phyloP scores from a whole-genome alignment of 2,797 vertebrate species.

The Girardinus metallicus region DNA sequence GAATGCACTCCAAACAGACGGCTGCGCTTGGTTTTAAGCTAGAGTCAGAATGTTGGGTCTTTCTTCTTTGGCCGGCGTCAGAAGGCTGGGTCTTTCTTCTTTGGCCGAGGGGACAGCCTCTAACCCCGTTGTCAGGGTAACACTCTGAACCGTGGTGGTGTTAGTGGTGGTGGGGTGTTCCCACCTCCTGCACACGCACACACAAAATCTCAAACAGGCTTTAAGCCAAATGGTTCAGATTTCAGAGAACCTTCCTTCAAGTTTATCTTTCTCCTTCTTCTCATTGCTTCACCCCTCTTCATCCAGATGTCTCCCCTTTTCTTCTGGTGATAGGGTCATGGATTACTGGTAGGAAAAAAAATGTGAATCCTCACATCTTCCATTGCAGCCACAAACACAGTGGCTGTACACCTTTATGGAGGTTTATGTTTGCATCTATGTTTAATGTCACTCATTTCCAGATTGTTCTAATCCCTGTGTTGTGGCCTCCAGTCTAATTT shows the following conservation, averaged over 20 bases:
- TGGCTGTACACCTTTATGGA: conserved; percentile 19
- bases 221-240: conserved; percentile 47
- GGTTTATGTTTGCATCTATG: conserved; percentile 31
- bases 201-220: conserved; percentile 22
- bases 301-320: conserved; percentile 28
- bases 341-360: conserved; percentile 56
- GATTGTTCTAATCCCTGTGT: conserved; percentile 65
- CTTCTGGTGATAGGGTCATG: conserved; percentile 41
- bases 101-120: conserved; percentile 50
- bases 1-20: conserved; percentile 39
- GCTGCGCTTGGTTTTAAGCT: conserved; percentile 53
- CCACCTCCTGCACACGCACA: conserved; percentile 25
- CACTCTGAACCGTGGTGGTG: conserved; percentile 33
- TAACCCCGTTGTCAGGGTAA: conserved; percentile 69
- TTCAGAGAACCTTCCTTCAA: conserved; percentile 33
- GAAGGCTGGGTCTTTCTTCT: conserved; percentile 58
- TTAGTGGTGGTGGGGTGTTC: conserved; percentile 26
- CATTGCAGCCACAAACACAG: conserved; percentile 40
- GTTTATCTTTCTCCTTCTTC: conserved; percentile 46
- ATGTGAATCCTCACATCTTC: conserved; percentile 57
- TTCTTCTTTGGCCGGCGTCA: conserved; percentile 53
- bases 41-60: conserved; percentile 58
- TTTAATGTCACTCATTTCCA: conserved; percentile 65
- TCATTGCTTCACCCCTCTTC: conserved; percentile 14
- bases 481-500: conserved; percentile 58